phyloP scores from a whole-genome alignment of 2,113 vertebrate genomes.

The Vidua macroura region DNA sequence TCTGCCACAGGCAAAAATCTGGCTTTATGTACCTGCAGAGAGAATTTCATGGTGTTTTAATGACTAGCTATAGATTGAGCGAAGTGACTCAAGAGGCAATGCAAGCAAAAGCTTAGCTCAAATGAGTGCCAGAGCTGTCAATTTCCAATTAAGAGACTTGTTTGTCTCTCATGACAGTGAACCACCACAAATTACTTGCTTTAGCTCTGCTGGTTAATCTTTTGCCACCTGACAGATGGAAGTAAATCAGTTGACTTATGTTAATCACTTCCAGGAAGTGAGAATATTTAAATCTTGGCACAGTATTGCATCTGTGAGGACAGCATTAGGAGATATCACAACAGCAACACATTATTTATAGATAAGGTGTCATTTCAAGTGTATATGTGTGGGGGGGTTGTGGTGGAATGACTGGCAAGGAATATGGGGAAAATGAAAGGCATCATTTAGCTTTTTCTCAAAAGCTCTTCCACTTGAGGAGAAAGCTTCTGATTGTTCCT shows the following conservation, averaged over 20 bases:
- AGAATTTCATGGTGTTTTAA: slow-evolving; percentile 69
- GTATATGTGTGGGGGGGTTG: too few relatives aligned
- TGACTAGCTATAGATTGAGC: slow-evolving; percentile 57
- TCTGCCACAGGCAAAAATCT: slow-evolving; percentile 69
- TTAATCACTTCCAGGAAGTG: slow-evolving; percentile 52
- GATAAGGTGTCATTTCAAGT: not conserved
- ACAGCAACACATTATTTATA: slow-evolving; percentile 39
- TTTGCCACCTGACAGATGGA: slow-evolving; percentile 68
- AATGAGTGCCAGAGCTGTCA: slow-evolving; percentile 61
- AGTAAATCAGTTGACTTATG: slow-evolving; percentile 50
- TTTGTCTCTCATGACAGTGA: slow-evolving; percentile 62
- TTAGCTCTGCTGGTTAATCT: slow-evolving; percentile 63
- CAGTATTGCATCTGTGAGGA: slow-evolving; percentile 28
- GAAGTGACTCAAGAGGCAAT: slow-evolving; percentile 50
- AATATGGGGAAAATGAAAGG: not conserved
- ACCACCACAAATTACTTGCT: slow-evolving; percentile 58
- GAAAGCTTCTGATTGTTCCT: not conserved
- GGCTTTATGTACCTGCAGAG: slow-evolving; percentile 70
- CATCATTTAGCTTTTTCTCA: not conserved
- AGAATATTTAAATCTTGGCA: slow-evolving; percentile 54
- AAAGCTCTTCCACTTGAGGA: not conserved
- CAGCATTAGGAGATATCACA: slow-evolving; percentile 6
- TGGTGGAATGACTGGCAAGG: not conserved
- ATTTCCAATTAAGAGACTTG: slow-evolving; percentile 67
- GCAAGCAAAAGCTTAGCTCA: slow-evolving; percentile 39